Conservation (phyloP, 2,888 invertebrate species). For the Leptarthrus brevirostris region DNA sequence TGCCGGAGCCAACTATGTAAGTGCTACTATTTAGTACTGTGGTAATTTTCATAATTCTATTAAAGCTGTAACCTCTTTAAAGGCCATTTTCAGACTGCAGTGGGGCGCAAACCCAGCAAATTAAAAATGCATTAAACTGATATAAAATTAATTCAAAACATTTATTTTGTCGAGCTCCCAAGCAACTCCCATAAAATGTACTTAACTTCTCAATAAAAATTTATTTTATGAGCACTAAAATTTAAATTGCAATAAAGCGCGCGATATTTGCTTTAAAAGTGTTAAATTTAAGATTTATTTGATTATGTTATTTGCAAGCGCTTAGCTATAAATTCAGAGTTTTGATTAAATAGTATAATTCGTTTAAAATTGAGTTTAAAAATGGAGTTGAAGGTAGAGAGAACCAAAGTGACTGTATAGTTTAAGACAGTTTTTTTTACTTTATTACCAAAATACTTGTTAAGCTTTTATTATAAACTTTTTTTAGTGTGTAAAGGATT, state of each 20-base stretch:
- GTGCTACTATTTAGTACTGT: not conserved
- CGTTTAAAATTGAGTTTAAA: no score
- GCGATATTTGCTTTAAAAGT: not conserved
- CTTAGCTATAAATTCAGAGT: no score
- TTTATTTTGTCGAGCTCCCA: conserved; percentile 11
- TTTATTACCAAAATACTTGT: no score
- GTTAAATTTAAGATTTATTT: no score
- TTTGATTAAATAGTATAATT: no score
- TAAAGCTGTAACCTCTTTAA: not conserved
- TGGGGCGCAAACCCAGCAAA: not conserved
- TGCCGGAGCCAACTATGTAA: not conserved
- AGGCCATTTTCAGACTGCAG: not conserved
- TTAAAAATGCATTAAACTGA: conserved; percentile 13
- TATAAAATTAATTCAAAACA: conserved; percentile 20
- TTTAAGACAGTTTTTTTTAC: no score
- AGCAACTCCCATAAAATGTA: conserved; percentile 6
- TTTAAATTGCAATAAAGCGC: conserved; percentile 10
- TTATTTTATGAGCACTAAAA: conserved; percentile 30
- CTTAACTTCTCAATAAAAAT: conserved; percentile 6
- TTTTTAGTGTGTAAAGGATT: no score
- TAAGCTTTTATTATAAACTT: no score
- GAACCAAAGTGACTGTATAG: no score
- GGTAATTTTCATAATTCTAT: conserved; percentile 13
- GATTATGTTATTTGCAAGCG: no score
- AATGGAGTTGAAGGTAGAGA: no score